These are phyloP conservation scores for Heliconius aoede DNA, from an alignment of 2,888 invertebrate genomes.

Conservation along the genomic window DNA sequence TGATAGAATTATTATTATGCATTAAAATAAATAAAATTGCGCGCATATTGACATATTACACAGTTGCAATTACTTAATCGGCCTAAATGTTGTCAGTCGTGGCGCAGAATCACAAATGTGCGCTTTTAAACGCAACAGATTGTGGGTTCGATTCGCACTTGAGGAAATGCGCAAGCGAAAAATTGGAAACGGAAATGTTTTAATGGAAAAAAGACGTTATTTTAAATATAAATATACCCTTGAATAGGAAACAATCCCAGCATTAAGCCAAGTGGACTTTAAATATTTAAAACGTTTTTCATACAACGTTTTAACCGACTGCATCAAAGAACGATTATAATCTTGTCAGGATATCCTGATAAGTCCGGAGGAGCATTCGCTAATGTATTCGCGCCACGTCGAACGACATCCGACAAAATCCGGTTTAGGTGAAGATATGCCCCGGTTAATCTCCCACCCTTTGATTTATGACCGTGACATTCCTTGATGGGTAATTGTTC, in stretches of 20 bases:
- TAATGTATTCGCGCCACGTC: slow-evolving; percentile 78
- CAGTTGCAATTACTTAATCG: neutral
- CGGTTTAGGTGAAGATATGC: slow-evolving; percentile 79
- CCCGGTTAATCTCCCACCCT: slow-evolving; percentile 72
- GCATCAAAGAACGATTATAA: slow-evolving; percentile 55
- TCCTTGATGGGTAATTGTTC: slow-evolving; percentile 57
- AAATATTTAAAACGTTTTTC: slow-evolving; percentile 1
- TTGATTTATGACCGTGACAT: slow-evolving; percentile 72
- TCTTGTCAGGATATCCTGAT: slow-evolving; percentile 66
- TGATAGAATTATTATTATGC: neutral
- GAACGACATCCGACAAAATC: slow-evolving; percentile 74
- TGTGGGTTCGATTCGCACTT: neutral
- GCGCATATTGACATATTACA: neutral
- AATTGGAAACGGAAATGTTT: neutral
- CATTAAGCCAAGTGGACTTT: neutral
- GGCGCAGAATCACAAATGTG: no score
- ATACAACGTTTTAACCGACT: slow-evolving; percentile 4
- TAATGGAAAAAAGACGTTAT: no score
- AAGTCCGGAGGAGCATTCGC: slow-evolving; percentile 59
- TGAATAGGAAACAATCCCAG: neutral
- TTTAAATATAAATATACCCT: no score
- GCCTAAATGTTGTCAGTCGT: no score
- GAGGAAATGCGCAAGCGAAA: neutral
- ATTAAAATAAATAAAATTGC: neutral
- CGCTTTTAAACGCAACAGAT: neutral